A percentile compares a stretch with the other conserved stretches of the same genome.
Evolutionary conservation across 1,140 invertebrate species (phyloP).

Genomic region (Rhizoglyphus robini): DNA sequence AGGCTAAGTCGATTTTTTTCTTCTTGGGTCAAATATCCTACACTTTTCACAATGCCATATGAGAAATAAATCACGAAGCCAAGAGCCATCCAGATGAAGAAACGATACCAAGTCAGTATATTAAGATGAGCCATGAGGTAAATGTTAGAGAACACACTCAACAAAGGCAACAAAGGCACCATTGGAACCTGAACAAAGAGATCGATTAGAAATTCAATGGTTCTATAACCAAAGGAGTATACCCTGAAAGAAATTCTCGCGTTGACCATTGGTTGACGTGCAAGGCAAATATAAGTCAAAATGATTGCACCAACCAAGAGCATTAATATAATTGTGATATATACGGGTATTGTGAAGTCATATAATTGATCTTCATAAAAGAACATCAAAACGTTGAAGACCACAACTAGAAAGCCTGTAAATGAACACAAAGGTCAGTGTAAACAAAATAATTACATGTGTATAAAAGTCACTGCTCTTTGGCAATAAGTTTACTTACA

Average conservation of each 20-base stretch:
- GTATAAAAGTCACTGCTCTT: too few relatives aligned
- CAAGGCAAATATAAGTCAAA: conserved; percentile 17
- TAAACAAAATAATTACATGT: conserved; percentile 1
- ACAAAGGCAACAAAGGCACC: conserved; percentile 64
- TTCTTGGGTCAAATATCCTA: conserved; percentile 10
- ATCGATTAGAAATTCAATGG: background rate
- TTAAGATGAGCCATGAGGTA: conserved; percentile 75
- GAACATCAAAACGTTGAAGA: background rate
- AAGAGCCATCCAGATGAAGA: conserved; percentile 61
- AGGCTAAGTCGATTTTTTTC: background rate
- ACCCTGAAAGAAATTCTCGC: conserved; percentile 5
- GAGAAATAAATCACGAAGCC: conserved; percentile 25
- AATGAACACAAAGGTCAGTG: background rate
- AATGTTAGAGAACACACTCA: conserved; percentile 69
- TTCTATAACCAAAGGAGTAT: background rate
- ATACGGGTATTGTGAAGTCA: background rate
- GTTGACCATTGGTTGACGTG: background rate
- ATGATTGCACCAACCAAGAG: conserved; percentile 9
- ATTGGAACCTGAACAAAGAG: conserved; percentile 57
- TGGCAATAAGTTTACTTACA: background rate
- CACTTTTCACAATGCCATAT: conserved; percentile 17
- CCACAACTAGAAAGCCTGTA: background rate
- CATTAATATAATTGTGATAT: background rate
- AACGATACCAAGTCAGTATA: conserved; percentile 64
- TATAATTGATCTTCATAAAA: conserved; percentile 7